phyloP scores from a whole-genome alignment of 2,113 vertebrate species.

The Apaloderma vittatum region DNA sequence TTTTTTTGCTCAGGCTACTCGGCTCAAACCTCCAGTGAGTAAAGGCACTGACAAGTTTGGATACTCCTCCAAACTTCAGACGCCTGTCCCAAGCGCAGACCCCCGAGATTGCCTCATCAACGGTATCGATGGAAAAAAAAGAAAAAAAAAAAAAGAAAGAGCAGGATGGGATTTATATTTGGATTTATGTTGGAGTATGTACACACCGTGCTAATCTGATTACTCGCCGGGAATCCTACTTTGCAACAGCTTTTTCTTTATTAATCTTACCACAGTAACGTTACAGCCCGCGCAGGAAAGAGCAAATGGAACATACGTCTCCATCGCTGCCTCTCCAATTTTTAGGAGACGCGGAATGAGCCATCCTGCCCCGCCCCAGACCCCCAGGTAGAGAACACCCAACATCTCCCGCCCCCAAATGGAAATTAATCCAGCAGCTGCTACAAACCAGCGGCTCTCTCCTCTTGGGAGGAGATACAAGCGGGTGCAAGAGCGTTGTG shows the following conservation, averaged over 20 bases:
- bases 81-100: background rate
- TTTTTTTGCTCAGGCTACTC: background rate
- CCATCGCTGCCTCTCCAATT: background rate
- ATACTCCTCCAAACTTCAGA: background rate
- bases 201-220: background rate
- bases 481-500: background rate
- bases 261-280: background rate
- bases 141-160: background rate
- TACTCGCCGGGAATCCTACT: background rate
- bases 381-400: background rate
- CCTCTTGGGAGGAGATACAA: background rate
- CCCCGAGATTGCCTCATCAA: background rate
- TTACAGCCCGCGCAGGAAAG: background rate
- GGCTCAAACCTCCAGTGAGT: background rate
- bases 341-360: background rate
- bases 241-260: background rate
- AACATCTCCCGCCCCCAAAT: background rate
- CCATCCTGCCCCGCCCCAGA: background rate
- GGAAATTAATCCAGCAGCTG: conserved; percentile 71
- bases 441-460: background rate
- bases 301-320: background rate
- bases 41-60: background rate
- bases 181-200: background rate
- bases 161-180: background rate
- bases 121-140: fast-evolving